phyloP scores from a whole-genome alignment of 2,113 vertebrate genomes.

The Accipiter virgatus region DNA sequence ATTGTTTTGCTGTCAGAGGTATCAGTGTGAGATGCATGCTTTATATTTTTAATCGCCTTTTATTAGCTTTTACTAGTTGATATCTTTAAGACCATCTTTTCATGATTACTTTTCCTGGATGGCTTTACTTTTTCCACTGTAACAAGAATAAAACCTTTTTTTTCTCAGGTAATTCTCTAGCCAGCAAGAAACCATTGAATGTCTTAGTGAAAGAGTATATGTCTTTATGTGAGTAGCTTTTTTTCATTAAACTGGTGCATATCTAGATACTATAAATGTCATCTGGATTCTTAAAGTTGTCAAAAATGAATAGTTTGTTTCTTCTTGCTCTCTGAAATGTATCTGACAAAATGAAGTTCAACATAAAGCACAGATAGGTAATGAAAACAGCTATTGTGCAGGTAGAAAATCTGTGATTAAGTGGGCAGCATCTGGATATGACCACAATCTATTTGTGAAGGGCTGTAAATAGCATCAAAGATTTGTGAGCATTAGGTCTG shows the following conservation, averaged over 20 bases:
- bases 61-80: conserved; percentile 3
- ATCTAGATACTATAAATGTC: conserved; percentile 35
- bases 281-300: neutral
- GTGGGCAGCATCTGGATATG: conserved; percentile 37
- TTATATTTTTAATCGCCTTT: conserved; percentile 13
- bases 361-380: neutral
- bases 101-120: conserved; percentile 56
- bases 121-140: conserved; percentile 58
- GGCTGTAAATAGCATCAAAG: conserved; percentile 66
- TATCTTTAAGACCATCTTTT: conserved; percentile 61
- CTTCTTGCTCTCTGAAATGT: conserved; percentile 48
- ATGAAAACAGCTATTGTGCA: conserved; percentile 58
- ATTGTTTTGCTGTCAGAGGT: neutral
- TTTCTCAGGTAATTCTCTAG: conserved; percentile 54
- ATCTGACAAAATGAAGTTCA: conserved; percentile 9
- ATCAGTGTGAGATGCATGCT: neutral
- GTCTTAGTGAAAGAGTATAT: conserved; percentile 54
- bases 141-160: conserved; percentile 53
- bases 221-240: conserved; percentile 22
- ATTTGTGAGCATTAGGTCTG: conserved; percentile 39
- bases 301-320: conserved; percentile 23
- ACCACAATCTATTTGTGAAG: conserved; percentile 29
- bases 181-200: conserved; percentile 40
- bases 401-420: conserved; percentile 58
- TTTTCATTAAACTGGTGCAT: conserved; percentile 34